phyloP scores from a whole-genome alignment of 1,140 invertebrate genomes.

The Heliothis subflexa region DNA sequence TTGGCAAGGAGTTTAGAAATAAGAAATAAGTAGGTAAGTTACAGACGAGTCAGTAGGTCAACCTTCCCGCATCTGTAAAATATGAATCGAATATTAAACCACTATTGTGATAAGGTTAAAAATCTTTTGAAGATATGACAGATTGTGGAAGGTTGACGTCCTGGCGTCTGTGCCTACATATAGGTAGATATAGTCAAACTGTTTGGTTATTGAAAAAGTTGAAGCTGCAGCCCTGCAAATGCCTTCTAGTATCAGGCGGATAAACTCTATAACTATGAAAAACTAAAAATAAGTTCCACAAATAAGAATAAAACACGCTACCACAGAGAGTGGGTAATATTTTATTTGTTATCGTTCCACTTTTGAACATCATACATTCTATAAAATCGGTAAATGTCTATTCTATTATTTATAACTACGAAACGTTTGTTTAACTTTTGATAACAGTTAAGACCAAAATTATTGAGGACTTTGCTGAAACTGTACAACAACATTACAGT shows the following conservation, averaged over 20 bases:
- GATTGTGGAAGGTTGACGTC: too few species aligned
- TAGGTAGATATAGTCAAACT: too few species aligned
- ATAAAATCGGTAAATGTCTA: constrained; percentile 10
- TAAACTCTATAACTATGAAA: not conserved
- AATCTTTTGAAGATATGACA: too few species aligned
- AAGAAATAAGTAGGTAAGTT: too few species aligned
- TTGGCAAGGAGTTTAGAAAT: too few species aligned
- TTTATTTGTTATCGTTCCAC: constrained; percentile 20
- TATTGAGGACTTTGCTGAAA: not conserved
- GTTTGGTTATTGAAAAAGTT: too few species aligned
- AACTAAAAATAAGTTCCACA: not conserved
- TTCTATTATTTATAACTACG: not conserved
- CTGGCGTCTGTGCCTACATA: too few species aligned
- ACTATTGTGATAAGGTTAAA: too few species aligned
- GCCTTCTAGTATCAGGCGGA: too few species aligned
- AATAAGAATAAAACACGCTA: not conserved
- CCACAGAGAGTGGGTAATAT: constrained; percentile 11
- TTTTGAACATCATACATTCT: constrained; percentile 19
- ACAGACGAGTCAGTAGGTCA: too few species aligned
- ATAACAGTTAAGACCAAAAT: not conserved
- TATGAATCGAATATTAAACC: too few species aligned
- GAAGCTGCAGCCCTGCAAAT: not conserved
- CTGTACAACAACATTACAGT: not conserved
- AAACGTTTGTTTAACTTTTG: not conserved
- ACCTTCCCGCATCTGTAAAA: too few species aligned